Base-by-base conservation (phyloP, 2,113 vertebrate species). In the Mixornis gularis region DNA sequence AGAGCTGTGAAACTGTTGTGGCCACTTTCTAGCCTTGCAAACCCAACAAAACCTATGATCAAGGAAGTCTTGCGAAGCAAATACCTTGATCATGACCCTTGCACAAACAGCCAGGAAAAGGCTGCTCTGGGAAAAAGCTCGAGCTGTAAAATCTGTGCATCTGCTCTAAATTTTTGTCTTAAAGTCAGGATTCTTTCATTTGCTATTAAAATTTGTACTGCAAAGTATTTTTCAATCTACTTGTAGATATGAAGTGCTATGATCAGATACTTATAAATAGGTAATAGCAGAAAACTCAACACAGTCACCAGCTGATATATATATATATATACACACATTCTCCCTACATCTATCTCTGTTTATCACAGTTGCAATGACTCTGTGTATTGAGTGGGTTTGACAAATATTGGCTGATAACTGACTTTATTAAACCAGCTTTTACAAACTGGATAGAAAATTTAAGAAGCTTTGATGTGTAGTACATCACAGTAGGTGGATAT, bases 331-430 rank as follows among this genome's bases (percentile, higher is more conserved):
- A 11, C 2, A 34, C 10, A 26, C 9, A 34, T 24, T 17, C 6
- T 52, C 26, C 10, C 17, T 24, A 4, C 15, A 10, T 51, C 6
- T 34, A 7, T 41, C 9, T 62, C 27, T 29, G 13, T 24, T 8
- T 24, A 15, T 69, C n/a, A 66, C 34, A 94, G 55, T 53, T 68
- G 30, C 17, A 69, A 8, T 38, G 24, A 60, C 26, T 73, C 27
- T 55, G 13, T 41, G 29, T 26, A 32, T 34, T 70, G 10, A 38
- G 44, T 63, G 17, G 32, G 13, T 89, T 66, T 55, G 73, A 84
- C 41, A 90, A 84, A 60, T 87, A 87, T 29, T 83, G 68, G 13
- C 60, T 92, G 87, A 52, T 62, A 85, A 83, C 92, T 95, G 48
- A 83, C 15, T 25, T n/a, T 73, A 17, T 70, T 89, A 79, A 88